These are phyloP conservation scores for Ennomos quercinarius DNA, from an alignment of 2,888 invertebrate species.

Conservation along the genomic window DNA sequence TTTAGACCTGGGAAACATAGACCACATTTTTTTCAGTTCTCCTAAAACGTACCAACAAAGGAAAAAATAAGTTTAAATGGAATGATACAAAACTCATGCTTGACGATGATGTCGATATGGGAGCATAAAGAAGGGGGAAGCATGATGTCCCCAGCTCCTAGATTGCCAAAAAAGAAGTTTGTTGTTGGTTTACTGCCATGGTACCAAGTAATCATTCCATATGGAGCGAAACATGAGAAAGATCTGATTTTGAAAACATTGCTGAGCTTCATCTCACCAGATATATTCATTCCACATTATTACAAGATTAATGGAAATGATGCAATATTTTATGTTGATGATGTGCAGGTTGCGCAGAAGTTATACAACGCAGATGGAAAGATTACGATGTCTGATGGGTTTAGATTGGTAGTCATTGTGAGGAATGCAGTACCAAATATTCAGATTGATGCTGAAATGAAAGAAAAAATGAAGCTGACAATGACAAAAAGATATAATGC, in stretches of 20 bases:
- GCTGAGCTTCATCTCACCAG: conserved; percentile 86
- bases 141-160: conserved; percentile 76
- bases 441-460: conserved; percentile 87
- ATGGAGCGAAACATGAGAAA: conserved; percentile 91
- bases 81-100: conserved; percentile 79
- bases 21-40: too few species aligned
- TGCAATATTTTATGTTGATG: conserved; percentile 92
- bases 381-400: conserved; percentile 90
- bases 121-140: conserved; percentile 71
- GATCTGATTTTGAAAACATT: conserved; percentile 87
- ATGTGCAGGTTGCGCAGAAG: conserved; percentile 89
- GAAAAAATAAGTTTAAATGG: conserved; percentile 76
- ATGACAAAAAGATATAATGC: conserved; percentile 93
- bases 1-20: too few species aligned
- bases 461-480: conserved; percentile 90
- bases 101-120: conserved; percentile 88
- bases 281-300: conserved; percentile 88
- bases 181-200: conserved; percentile 86
- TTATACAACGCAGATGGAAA: conserved; percentile 88
- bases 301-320: conserved; percentile 87
- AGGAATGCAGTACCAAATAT: conserved; percentile 87
- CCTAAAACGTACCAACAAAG: conserved; percentile 73
- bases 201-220: conserved; percentile 90
- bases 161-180: conserved; percentile 74
- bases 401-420: conserved; percentile 87